Conservation (phyloP, 2,888 invertebrate genomes). For the Odontomyia ornata region DNA sequence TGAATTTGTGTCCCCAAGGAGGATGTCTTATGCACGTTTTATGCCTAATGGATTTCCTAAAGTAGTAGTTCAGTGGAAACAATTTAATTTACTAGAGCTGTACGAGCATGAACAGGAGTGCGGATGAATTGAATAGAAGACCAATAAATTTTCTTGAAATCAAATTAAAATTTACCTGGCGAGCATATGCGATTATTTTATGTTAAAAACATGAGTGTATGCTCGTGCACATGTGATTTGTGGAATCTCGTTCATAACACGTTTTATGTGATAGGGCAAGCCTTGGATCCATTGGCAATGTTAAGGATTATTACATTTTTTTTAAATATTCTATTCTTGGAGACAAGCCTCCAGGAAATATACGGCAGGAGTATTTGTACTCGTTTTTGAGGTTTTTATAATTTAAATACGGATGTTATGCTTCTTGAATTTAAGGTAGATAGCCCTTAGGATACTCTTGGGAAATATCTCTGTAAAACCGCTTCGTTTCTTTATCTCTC, state of each 20-base stretch:
- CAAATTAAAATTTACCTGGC: constrained; percentile 42
- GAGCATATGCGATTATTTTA: constrained; percentile 24
- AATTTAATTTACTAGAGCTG: constrained; percentile 51
- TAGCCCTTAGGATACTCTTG: no score
- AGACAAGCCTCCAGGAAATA: no score
- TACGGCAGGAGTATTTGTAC: no score
- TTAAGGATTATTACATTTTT: no score
- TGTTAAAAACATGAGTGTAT: background rate
- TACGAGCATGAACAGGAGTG: constrained; percentile 48
- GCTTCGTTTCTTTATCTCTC: no score
- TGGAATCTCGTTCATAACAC: background rate
- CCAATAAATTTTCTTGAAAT: constrained; percentile 27
- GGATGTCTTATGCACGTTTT: constrained; percentile 51
- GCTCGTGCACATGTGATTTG: background rate
- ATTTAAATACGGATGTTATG: no score
- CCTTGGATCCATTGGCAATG: no score
- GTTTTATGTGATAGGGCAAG: no score
- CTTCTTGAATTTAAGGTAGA: no score
- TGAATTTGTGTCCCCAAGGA: constrained; percentile 14
- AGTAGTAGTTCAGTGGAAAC: constrained; percentile 52
- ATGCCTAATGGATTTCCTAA: constrained; percentile 53
- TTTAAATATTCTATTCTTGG: no score
- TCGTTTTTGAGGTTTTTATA: no score
- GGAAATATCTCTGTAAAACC: no score
- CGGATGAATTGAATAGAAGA: constrained; percentile 8